Evolutionary conservation across 2,888 invertebrate genomes (phyloP), one percentile per base, ranked within the genome.

Genomic region (Philhelius pedissequus): DNA sequence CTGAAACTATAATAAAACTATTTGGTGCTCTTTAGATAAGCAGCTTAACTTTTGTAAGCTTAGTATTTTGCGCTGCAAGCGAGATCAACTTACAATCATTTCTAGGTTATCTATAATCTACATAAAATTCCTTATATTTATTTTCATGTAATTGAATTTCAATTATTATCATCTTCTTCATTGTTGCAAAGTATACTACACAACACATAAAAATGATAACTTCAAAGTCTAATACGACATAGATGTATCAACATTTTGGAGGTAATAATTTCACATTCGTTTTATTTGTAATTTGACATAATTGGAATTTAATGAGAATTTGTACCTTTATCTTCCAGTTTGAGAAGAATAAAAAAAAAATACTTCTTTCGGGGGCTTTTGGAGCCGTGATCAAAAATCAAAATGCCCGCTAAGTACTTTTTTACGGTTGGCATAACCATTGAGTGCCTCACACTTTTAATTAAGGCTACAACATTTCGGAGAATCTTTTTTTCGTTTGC

Each of bases 401-500:
- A 70, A 75, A 75, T 43, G 56, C 22, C 25, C 79, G 79, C 79
- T 84, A 71, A 83, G 79, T 75, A 75, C 43, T 22, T 69, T 79
- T 77, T 76, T 60, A 66, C 48, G 70, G 13, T 25, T 52, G 56
- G 15, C 52, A 32, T 74, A 48, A 43, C 76, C 62, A 81, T 81
- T 81, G 64, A 76, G 48, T 30, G 22, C 13, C 74, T 69, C 69
- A 64, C 78, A 83, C 78, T 84, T 83, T 79, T 84, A 84, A 79
- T 84, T 84, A 79, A 70, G 79, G 70, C 83, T 70, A 50, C 69
- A 74, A 56, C 40, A 64, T 32, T 64, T 68, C 83, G 78, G 40
- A 71, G 79, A 45, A 56, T 38, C 32, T 60, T 43, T 62, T 62
- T 60, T 35, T 62, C 13, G 15, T 45, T 27, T 32, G 22, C n/a